Percentiles rank a stretch among this genome's conserved stretches.
These are phyloP conservation scores for Aspidiotus destructor DNA, from an alignment of 2,888 invertebrate genomes.

Conservation along the genomic window DNA sequence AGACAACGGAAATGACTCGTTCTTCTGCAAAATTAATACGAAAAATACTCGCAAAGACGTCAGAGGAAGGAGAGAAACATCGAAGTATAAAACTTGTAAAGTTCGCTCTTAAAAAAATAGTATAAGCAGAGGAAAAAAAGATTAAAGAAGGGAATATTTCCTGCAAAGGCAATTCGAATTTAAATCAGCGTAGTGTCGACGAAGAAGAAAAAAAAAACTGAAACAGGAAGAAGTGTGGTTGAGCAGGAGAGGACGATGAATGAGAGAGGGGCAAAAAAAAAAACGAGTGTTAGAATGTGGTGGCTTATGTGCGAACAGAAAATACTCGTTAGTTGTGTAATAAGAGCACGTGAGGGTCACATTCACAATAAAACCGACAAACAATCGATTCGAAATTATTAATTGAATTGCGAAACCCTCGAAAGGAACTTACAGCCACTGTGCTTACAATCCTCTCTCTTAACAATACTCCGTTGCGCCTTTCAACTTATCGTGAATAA, in stretches of 20 bases:
- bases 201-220: not conserved
- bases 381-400: slow-evolving; percentile 30
- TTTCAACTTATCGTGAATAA: no score
- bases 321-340: slow-evolving; percentile 23
- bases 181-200: not conserved
- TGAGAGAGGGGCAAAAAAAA: slow-evolving; percentile 5
- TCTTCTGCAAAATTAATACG: no score
- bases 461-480: no score
- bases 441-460: no score
- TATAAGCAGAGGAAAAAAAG: slow-evolving; percentile 2
- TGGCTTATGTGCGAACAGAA: slow-evolving; percentile 1
- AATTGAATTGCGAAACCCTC: slow-evolving; percentile 23
- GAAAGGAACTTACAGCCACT: no score
- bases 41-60: no score
- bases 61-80: no score
- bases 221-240: not conserved
- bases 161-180: slow-evolving; percentile 7
- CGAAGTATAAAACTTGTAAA: no score
- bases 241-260: not conserved
- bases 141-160: slow-evolving; percentile 6
- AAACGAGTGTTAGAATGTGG: not conserved
- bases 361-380: slow-evolving; percentile 19
- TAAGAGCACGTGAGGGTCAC: slow-evolving; percentile 15
- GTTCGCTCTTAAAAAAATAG: not conserved
- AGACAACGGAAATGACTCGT: no score